Evolutionary conservation across 2,113 vertebrate species (phyloP), one percentile per base, ranked within the genome.

Genomic region (Opisthocomus hoazin): DNA sequence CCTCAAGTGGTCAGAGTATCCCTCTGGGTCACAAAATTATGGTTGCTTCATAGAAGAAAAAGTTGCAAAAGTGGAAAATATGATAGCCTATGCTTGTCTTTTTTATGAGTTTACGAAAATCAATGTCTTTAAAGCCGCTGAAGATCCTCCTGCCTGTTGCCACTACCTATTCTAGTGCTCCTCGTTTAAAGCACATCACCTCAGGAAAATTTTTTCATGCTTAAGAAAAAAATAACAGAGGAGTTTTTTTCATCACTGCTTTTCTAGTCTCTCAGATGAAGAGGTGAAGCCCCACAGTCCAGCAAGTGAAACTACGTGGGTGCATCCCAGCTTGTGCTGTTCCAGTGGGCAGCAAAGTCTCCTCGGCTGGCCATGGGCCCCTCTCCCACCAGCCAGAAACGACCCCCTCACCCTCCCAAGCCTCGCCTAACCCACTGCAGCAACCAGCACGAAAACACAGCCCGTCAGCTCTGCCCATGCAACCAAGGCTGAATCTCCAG

Each of bases 301-400:
- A 64, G 26, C 57, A 64, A 81, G 39, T 10, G 51, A 70, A 70
- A 61, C 24, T 14, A n/a, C 1, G 13, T 26, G 45, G 37, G 26
- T 56, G 15, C 34, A 34, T 20, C 56, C 29, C 22, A 66, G 70
- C 32, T 61, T 46, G 46, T 87, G 71, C 69, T 70, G 76, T 48
- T 73, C 65, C 10, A 53, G 16, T 14, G 53, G 3, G 34, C 64
- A 69, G 60, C 46, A 48, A 37, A 77, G 39, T 14, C 65, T 69
- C 53, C 39, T 30, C 4, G 1, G 21, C 11, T 3, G 13, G 15
- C 53, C 58, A 21, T 0, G 5, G 63, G 6, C 32, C 46, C 24
- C 37, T 58, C 27, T 87, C 24, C 54, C 29, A 6, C 7, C n/a
- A 60, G 66, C 74, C 86, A 68, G 39, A 70, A 73, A 26, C 6